Evolutionary conservation across 2,888 invertebrate genomes (phyloP), one percentile per base, ranked within the genome.

Genomic region (Dicyrtoma fusca): DNA sequence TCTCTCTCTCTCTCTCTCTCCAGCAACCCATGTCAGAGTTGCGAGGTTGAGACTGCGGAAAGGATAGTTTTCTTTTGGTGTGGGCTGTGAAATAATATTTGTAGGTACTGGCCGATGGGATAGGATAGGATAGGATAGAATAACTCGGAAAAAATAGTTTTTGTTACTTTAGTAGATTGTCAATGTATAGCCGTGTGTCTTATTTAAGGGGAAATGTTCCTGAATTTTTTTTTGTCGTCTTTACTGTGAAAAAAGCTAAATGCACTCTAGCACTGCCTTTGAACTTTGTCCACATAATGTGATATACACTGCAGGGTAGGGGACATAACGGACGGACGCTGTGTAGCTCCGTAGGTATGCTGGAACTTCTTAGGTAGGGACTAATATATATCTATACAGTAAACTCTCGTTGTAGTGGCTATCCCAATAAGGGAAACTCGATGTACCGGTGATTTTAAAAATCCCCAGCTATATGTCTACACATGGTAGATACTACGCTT

Each of bases 141-240:
- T 8, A 34, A 34, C 34, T 34, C 34, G 2, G 49, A 19, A 59
- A 21, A 19, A 64, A 45, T 51, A 45, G 47, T 47, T 64, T 25
- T 17, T 64, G n/a, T 26, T 44, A n/a, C 62, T 49, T 49, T 49
- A 49, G 49, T 49, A 49, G 17, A 49, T 49, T 17, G 49, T 49
- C 17, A 4, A 44, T 44, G 44, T 61, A 26, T 23, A 34, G 42
- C 42, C 61, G 17, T 42, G 42, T 42, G 34, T 61, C 61, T 13
- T 57, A 42, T 42, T 61, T 34, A 42, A 8, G n/a, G 42, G 19
- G 42, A 61, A 61, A 61, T 34, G 34, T 23, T 25, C 26, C 34
- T 8, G 26, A n/a, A 14, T 42, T 13, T 21, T 4, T 55, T 21
- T 49, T 13, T 10, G 13, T 10, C 45, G n/a, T n/a, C n/a, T n/a